Base-by-base conservation (phyloP, 2,113 vertebrate species). In the Morone saxatilis region DNA sequence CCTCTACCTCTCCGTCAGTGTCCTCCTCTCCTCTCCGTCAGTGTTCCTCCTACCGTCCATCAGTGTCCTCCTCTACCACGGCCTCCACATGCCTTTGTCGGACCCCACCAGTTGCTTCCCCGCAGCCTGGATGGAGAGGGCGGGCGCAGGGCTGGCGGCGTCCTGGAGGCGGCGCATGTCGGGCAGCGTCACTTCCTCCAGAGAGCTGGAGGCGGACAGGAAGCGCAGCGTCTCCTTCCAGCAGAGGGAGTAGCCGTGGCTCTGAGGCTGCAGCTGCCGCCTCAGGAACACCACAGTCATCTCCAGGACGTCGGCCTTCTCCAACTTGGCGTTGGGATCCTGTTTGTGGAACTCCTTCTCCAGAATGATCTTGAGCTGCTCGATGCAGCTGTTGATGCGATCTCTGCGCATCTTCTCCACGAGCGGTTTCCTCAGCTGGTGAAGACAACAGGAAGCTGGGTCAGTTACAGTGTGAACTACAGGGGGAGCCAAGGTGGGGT, bases 391-490 rank as follows among this genome's bases (percentile, higher is more conserved):
- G 86, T 96, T 96, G 61, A 95, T 94, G 19, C 94, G 94, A 69
- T 96, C 94, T 31, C 95, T 86, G 36, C 96, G 96, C 95, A 96
- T 95, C 61, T 97, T 97, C 90, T 97, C 96, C 74, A 96, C 95
- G 57, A 94, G 85, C 0, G 96, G 96, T 84, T 96, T 97, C 83
- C 95, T 96, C 83, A 96, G 80, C 96, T 97, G 91, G 48, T 19
- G 69, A 38, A 72, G 45, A 20, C 1, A 67, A 73, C 1, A 81
- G 62, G 40, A 76, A 38, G 47, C 25, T 45, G 1, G 31, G 69
- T 91, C 71, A 91, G 31, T 31, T 31, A 31, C 31, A 31, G 2
- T 31, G 31, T 31, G 31, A 31, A 31, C 31, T 31, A 31, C 31
- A 31, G 31, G 31, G 31, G 31, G 31, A 31, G 31, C 31, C 31